Conservation (phyloP, 2,113 vertebrate species). For the Solea solea region DNA sequence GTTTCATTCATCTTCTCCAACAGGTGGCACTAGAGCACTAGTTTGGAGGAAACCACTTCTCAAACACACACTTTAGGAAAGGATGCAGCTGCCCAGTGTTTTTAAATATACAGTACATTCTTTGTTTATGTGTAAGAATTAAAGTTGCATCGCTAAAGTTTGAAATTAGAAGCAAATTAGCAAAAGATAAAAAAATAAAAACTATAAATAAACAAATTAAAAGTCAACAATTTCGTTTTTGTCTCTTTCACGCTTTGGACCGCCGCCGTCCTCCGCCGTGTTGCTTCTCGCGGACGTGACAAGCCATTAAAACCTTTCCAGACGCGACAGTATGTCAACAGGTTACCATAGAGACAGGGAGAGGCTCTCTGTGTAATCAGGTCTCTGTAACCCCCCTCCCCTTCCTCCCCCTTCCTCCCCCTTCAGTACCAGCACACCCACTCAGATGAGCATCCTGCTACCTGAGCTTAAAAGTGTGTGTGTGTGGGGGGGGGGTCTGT, state of each 20-base stretch:
- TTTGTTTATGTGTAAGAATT: no score
- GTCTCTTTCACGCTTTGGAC: conserved; percentile 22
- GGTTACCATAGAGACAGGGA: conserved; percentile 80
- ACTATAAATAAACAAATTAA: background rate
- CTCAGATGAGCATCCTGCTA: conserved; percentile 7
- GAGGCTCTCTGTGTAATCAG: conserved; percentile 51
- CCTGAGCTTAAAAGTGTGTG: conserved; percentile 12
- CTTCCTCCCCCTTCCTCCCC: background rate
- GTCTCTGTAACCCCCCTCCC: conserved; percentile 17
- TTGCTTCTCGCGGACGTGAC: conserved; percentile 52
- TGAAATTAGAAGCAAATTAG: no score
- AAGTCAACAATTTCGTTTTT: background rate
- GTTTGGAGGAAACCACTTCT: background rate
- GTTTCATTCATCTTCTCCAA: conserved; percentile 2
- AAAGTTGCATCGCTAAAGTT: no score
- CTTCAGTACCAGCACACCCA: conserved; percentile 11
- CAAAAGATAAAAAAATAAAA: background rate
- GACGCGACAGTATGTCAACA: conserved; percentile 54
- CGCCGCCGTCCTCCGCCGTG: conserved; percentile 33
- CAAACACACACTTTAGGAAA: background rate
- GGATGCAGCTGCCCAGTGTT: no score
- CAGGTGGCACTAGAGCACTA: conserved; percentile 40
- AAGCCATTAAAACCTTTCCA: conserved; percentile 65
- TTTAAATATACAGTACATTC: no score
- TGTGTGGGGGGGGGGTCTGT: background rate